Conservation (phyloP, 2,797 vertebrate genomes). For the Psittacula echo region DNA sequence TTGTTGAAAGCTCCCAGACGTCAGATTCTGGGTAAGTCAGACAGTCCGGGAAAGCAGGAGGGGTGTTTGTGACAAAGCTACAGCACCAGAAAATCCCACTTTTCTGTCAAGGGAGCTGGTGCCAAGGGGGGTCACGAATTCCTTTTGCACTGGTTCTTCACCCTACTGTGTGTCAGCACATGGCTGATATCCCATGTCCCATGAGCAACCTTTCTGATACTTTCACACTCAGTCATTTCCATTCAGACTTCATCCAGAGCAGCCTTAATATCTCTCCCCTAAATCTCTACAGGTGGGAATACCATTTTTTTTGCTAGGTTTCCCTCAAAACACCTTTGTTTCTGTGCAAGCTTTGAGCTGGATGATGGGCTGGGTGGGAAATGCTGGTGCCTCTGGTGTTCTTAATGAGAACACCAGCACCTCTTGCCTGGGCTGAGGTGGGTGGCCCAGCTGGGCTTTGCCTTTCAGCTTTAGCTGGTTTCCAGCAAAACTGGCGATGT, state of each 20-base stretch:
- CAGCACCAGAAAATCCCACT: neutral
- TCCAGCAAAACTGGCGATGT: neutral
- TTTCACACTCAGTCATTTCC: neutral
- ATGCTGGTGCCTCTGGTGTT: neutral
- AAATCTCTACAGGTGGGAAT: neutral
- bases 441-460: neutral
- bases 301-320: neutral
- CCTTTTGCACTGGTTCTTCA: neutral
- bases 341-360: neutral
- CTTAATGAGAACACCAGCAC: neutral
- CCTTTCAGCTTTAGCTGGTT: neutral
- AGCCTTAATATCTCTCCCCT: neutral
- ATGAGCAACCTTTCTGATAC: neutral
- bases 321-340: neutral
- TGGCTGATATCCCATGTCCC: neutral
- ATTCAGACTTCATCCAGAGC: neutral
- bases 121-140: neutral
- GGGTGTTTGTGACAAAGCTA: neutral
- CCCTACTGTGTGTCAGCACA: neutral
- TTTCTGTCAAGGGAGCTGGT: neutral
- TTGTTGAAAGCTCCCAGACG: slow-evolving; percentile 74
- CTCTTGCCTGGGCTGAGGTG: neutral
- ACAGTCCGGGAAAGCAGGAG: neutral
- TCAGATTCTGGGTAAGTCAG: slow-evolving; percentile 75
- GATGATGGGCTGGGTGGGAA: neutral